These are phyloP conservation scores for Pammene aurita DNA, from an alignment of 2,888 invertebrate genomes.

Conservation along the genomic window DNA sequence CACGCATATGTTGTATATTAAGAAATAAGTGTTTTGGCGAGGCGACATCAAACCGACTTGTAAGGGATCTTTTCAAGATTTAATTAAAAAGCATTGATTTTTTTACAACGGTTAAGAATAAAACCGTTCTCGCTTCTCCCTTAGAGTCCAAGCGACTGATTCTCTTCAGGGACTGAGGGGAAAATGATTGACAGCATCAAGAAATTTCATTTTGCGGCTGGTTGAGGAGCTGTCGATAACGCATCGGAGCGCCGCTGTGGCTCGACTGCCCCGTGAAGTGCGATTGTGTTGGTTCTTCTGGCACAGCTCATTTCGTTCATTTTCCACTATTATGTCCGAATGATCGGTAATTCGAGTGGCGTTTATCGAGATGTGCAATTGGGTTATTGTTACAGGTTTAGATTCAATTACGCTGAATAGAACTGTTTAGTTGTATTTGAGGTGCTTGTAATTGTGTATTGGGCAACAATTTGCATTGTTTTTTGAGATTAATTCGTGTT, in stretches of 20 bases:
- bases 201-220: conserved; percentile 83
- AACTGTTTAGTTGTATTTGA: conserved; percentile 21
- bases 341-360: conserved; percentile 59
- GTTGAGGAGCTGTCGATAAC: conserved; percentile 74
- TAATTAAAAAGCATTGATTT: too few species aligned
- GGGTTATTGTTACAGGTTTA: conserved; percentile 39
- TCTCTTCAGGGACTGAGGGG: conserved; percentile 57
- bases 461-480: conserved; percentile 1
- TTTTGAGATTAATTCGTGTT: neutral
- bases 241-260: conserved; percentile 62
- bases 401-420: conserved; percentile 36
- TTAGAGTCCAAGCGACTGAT: conserved; percentile 40
- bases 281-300: conserved; percentile 67
- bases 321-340: conserved; percentile 56
- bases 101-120: neutral
- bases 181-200: conserved; percentile 81
- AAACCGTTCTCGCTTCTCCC: conserved; percentile 30
- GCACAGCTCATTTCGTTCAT: conserved; percentile 74
- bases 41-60: too few species aligned
- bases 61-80: too few species aligned
- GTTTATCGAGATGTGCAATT: conserved; percentile 44
- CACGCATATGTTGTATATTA: too few species aligned
- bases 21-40: too few species aligned
- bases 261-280: conserved; percentile 69
- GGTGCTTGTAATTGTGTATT: neutral